Evolutionary conservation across 2,888 invertebrate genomes (phyloP).

Genomic region (Ochlodes sylvanus): DNA sequence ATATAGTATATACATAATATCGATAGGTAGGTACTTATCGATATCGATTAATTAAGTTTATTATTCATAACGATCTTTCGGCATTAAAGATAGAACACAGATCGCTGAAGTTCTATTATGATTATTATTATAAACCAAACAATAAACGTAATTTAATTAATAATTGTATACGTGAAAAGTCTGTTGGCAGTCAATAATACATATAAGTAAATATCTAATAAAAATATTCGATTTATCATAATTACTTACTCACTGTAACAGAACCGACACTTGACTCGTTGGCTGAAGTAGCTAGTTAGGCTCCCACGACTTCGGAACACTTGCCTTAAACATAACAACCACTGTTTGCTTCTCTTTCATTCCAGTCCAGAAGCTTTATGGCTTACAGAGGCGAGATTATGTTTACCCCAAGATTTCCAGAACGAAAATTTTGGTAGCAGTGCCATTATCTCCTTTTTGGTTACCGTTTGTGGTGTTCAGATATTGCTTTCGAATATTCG

Average conservation of each 20-base stretch:
- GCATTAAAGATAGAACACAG: too few relatives aligned
- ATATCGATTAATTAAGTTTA: too few relatives aligned
- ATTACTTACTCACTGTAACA: conserved; percentile 1
- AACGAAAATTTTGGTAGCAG: not conserved
- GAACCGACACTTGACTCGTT: conserved; percentile 50
- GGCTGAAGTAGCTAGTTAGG: conserved; percentile 46
- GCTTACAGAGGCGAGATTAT: not conserved
- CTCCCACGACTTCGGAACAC: conserved; percentile 52
- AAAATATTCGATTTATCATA: not conserved
- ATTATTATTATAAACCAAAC: too few relatives aligned
- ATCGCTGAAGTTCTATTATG: too few relatives aligned
- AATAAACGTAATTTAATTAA: too few relatives aligned
- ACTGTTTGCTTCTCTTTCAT: not conserved
- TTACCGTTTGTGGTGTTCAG: not conserved
- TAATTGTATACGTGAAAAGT: too few relatives aligned
- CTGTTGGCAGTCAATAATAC: too few relatives aligned
- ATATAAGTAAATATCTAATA: not conserved
- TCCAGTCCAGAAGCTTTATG: not conserved
- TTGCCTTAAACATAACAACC: conserved; percentile 7
- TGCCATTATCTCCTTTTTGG: not conserved
- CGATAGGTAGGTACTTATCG: too few relatives aligned
- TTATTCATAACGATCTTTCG: too few relatives aligned
- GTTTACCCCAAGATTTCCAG: not conserved
- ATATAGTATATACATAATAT: too few relatives aligned
- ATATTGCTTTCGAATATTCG: too few relatives aligned